A percentile compares a stretch with the other conserved stretches of the same genome.
phyloP scores from a whole-genome alignment of 2,113 vertebrate genomes.

The Grammomys dolichurus region DNA sequence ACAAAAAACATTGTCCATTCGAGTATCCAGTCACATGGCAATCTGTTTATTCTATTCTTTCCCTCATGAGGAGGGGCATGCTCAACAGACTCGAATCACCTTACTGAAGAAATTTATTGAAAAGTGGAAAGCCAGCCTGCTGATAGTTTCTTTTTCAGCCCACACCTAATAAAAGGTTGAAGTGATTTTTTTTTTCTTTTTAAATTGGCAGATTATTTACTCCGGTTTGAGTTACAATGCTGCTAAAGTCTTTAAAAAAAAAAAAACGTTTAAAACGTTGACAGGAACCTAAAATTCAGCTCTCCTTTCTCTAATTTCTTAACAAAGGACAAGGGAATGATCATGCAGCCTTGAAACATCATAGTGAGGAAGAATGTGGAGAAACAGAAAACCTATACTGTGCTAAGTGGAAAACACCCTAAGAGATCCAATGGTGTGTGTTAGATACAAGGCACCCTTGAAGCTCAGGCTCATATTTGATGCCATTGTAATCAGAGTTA shows the following conservation, averaged over 20 bases:
- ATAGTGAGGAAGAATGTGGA: not conserved
- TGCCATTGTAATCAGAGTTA: not conserved
- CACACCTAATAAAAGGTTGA: constrained; percentile 68
- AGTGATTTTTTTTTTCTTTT: constrained; percentile 52
- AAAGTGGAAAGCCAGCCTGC: constrained; percentile 52
- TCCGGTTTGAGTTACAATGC: constrained; percentile 29
- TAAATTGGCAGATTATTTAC: constrained; percentile 68
- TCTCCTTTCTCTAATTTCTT: not conserved
- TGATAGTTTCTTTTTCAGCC: constrained; percentile 66
- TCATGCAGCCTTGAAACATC: not conserved
- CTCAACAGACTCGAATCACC: constrained; percentile 43
- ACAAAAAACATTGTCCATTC: not conserved
- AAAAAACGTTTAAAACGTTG: constrained; percentile 8
- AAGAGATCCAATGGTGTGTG: not conserved
- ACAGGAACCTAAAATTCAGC: constrained; percentile 55
- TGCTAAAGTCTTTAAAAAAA: not conserved
- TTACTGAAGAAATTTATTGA: constrained; percentile 62
- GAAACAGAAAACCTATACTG: not conserved
- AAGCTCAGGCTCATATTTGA: not conserved
- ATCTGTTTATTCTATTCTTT: constrained; percentile 54
- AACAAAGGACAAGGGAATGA: not conserved
- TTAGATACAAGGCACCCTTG: not conserved
- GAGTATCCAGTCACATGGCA: not conserved
- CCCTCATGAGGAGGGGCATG: constrained; percentile 21
- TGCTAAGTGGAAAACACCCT: constrained; percentile 18